A percentile compares a stretch with the other conserved stretches of the same genome.
These are phyloP conservation scores for Myripristis jacobus DNA, from an alignment of 2,797 vertebrate genomes.

Conservation along the genomic window DNA sequence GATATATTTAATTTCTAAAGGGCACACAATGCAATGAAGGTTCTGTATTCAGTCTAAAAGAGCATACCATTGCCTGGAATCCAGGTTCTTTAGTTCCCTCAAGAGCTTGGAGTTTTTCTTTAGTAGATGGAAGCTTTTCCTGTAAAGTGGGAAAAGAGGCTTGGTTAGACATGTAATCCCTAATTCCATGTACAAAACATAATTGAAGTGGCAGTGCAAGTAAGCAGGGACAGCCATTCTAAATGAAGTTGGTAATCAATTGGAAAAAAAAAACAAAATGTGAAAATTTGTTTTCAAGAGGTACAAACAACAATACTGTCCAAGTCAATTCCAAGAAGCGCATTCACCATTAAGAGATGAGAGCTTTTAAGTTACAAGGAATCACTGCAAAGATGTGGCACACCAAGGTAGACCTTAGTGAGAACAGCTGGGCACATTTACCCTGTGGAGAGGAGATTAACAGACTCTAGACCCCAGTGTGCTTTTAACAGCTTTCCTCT, in stretches of 20 bases:
- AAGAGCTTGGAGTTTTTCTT: slow-evolving; percentile 99
- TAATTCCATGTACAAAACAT: not conserved
- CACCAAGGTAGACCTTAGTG: slow-evolving; percentile 67
- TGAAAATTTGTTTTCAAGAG: slow-evolving; percentile 47
- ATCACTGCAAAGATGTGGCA: slow-evolving; percentile 69
- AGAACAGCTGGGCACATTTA: slow-evolving; percentile 78
- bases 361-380: slow-evolving; percentile 80
- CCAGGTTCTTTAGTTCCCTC: slow-evolving; percentile 97
- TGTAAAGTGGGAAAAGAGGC: slow-evolving; percentile 69
- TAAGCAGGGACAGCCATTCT: slow-evolving; percentile 1
- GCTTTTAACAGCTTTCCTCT: slow-evolving; percentile 69
- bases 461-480: slow-evolving; percentile 59
- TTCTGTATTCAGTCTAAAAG: not conserved
- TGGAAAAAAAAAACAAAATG: not conserved
- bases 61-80: slow-evolving; percentile 96
- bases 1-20: not conserved
- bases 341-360: slow-evolving; percentile 79
- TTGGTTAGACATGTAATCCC: slow-evolving; percentile 10
- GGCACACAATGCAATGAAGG: not conserved
- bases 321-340: slow-evolving; percentile 57
- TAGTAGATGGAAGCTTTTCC: slow-evolving; percentile 97
- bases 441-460: slow-evolving; percentile 80
- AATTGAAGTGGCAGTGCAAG: slow-evolving; percentile 3
- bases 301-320: slow-evolving; percentile 71
- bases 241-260: slow-evolving; percentile 13